These are phyloP conservation scores for Nomada ruficornis DNA, from an alignment of 2,888 invertebrate genomes.

Conservation along the genomic window DNA sequence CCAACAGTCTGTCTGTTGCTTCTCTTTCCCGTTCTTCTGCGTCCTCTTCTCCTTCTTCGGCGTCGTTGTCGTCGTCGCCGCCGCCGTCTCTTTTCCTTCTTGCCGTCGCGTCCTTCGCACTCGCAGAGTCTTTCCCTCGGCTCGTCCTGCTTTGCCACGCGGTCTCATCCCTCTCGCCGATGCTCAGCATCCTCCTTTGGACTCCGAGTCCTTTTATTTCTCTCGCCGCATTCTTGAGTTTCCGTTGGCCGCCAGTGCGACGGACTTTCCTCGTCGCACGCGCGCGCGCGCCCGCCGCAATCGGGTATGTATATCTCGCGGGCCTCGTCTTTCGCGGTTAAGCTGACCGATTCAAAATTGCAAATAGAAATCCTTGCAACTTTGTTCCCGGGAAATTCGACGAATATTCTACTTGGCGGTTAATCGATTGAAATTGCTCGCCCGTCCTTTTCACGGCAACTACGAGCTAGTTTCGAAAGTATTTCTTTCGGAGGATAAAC, in stretches of 20 bases:
- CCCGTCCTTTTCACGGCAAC: too few relatives aligned
- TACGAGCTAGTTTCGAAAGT: neutral
- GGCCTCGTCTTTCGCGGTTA: neutral
- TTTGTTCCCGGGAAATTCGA: too few relatives aligned
- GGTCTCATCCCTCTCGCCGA: slow-evolving; percentile 55
- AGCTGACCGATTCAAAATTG: neutral
- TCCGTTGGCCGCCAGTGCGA: slow-evolving; percentile 63
- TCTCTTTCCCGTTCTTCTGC: slow-evolving; percentile 52
- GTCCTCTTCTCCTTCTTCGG: slow-evolving; percentile 17
- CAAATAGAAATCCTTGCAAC: neutral
- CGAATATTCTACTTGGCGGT: neutral
- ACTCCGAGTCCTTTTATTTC: slow-evolving; percentile 76
- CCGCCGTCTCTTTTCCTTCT: slow-evolving; percentile 43
- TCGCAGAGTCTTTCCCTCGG: slow-evolving; percentile 21
- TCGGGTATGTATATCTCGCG: slow-evolving; percentile 54
- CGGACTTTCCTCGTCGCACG: slow-evolving; percentile 63
- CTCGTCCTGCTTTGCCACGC: slow-evolving; percentile 37
- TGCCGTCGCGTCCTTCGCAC: slow-evolving; percentile 25
- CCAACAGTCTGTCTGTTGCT: slow-evolving; percentile 22
- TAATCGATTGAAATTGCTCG: neutral
- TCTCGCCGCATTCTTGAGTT: slow-evolving; percentile 76
- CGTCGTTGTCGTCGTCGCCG: slow-evolving; percentile 1
- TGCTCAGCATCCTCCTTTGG: slow-evolving; percentile 70
- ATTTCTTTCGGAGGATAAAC: slow-evolving; percentile 16
- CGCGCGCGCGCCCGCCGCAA: slow-evolving; percentile 45